These are phyloP conservation scores for Drosophila varians DNA, from an alignment of 1,140 invertebrate species.

Conservation along the genomic window DNA sequence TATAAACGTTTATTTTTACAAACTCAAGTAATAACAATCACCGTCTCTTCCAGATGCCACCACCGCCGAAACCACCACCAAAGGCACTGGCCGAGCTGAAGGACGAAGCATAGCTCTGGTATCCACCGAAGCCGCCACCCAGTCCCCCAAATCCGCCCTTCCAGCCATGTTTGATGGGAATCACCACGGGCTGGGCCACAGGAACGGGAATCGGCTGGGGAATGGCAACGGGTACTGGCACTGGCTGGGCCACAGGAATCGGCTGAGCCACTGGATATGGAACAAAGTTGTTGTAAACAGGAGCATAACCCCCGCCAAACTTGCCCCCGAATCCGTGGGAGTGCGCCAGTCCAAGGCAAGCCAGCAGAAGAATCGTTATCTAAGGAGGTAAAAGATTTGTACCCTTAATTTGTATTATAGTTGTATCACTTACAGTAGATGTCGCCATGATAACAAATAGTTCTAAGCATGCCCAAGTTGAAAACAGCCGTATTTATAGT, in stretches of 20 bases:
- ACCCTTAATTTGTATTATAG: background rate
- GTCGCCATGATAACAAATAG: conserved; percentile 38
- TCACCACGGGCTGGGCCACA: conserved; percentile 37
- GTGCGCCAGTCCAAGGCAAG: conserved; percentile 10
- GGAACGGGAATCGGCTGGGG: conserved; percentile 56
- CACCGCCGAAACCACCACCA: conserved; percentile 50
- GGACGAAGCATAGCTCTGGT: conserved; percentile 21
- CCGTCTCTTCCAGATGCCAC: conserved; percentile 37
- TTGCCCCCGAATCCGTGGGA: conserved; percentile 62
- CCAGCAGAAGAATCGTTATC: conserved; percentile 27
- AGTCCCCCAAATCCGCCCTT: conserved; percentile 41
- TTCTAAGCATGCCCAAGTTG: conserved; percentile 44
- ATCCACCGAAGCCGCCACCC: conserved; percentile 33
- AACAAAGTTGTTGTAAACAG: conserved; percentile 46
- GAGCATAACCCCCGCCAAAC: conserved; percentile 45
- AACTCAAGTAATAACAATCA: conserved; percentile 2
- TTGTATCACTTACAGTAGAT: conserved; percentile 45
- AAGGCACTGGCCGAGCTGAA: conserved; percentile 41
- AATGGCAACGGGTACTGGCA: conserved; percentile 49
- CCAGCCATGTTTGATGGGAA: conserved; percentile 55
- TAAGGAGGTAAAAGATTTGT: conserved; percentile 2
- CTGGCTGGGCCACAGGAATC: conserved; percentile 32
- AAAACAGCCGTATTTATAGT: conserved; percentile 57
- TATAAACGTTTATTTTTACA: conserved; percentile 6
- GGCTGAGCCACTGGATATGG: conserved; percentile 63